Evolutionary conservation across 1,140 invertebrate species (phyloP).

Genomic region (Procambarus virginalis): DNA sequence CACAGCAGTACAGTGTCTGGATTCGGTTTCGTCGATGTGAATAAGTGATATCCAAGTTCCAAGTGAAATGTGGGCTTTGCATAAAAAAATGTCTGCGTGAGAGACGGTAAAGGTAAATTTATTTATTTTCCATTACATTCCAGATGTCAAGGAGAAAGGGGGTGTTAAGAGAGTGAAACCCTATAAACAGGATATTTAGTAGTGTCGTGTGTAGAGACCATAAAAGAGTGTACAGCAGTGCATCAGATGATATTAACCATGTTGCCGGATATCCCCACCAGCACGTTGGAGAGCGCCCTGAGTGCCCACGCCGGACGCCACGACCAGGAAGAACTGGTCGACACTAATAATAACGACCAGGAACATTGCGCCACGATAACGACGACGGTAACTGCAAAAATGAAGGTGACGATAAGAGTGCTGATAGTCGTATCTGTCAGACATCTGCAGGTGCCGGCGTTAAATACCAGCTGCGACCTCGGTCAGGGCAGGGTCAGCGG

Average conservation of each 20-base stretch:
- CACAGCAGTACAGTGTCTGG: too few relatives aligned
- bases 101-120: background rate
- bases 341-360: conserved; percentile 6
- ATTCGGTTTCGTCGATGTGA: too few relatives aligned
- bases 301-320: background rate
- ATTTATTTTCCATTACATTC: background rate
- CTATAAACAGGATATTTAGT: background rate
- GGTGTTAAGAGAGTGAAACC: background rate
- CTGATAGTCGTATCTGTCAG: background rate
- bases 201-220: background rate
- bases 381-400: background rate
- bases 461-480: conserved; percentile 8
- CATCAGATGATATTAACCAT: background rate
- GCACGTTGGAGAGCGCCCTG: too few relatives aligned
- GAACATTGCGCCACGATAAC: background rate
- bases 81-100: too few relatives aligned
- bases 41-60: too few relatives aligned
- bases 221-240: background rate
- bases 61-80: too few relatives aligned
- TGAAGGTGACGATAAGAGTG: too few relatives aligned
- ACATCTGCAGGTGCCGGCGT: background rate
- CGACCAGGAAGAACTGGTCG: background rate
- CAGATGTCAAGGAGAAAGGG: background rate
- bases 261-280: background rate
- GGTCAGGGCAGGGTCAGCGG: background rate